phyloP scores from a whole-genome alignment of 2,888 invertebrate species.

The Pachycephus smyrnensis region DNA sequence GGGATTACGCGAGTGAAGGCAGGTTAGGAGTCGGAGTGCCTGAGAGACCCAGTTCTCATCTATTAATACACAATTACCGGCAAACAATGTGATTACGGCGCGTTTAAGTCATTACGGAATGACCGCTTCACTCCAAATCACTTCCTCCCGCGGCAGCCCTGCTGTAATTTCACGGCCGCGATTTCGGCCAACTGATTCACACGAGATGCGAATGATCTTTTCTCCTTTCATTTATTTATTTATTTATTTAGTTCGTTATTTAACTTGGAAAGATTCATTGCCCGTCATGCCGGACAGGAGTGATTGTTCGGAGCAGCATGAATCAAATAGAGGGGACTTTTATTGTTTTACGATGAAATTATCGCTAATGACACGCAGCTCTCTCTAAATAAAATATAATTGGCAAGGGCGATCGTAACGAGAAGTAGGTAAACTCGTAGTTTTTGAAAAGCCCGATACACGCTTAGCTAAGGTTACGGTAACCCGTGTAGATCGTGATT shows the following conservation, averaged over 20 bases:
- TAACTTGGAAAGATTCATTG: not conserved
- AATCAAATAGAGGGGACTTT: not conserved
- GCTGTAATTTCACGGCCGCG: conserved; percentile 29
- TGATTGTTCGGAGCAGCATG: too few relatives aligned
- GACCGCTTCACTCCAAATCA: conserved; percentile 30
- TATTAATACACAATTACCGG: conserved; percentile 58
- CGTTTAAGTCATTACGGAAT: conserved; percentile 54
- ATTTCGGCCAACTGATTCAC: conserved; percentile 23
- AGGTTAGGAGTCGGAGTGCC: conserved; percentile 17
- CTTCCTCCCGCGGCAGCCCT: conserved; percentile 29
- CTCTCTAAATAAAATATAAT: not conserved
- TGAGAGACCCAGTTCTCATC: conserved; percentile 59
- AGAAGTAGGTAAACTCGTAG: not conserved
- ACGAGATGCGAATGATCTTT: conserved; percentile 9
- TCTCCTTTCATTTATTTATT: not conserved
- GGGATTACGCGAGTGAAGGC: conserved; percentile 28
- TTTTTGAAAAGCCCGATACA: not conserved
- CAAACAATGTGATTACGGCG: conserved; percentile 58
- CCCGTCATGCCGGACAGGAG: not conserved
- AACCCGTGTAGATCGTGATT: not conserved
- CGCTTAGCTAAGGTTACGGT: not conserved
- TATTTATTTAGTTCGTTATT: not conserved
- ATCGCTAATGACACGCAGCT: not conserved
- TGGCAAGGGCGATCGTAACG: not conserved
- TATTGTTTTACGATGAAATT: not conserved